phyloP scores from a whole-genome alignment of 2,797 vertebrate species.

The Chanos chanos region DNA sequence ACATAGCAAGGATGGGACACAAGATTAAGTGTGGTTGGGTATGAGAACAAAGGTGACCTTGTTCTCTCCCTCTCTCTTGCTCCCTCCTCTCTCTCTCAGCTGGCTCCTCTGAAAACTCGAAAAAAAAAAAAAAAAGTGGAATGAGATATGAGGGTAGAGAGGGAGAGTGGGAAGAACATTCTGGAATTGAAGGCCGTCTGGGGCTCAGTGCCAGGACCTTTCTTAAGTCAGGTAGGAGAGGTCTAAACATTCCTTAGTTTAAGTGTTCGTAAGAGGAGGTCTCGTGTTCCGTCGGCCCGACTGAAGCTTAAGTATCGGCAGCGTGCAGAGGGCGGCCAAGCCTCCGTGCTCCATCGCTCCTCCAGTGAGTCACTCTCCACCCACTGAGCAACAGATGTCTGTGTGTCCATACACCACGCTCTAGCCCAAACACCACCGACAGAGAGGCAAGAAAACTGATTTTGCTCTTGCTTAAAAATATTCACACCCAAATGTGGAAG shows the following conservation, averaged over 20 bases:
- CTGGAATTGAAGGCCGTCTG: background rate
- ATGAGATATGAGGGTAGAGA: background rate
- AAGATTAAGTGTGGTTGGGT: no score
- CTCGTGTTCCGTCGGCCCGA: no score
- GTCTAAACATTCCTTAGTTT: no score
- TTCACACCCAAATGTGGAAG: no score
- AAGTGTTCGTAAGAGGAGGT: no score
- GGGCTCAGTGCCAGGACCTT: background rate
- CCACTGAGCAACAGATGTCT: slow-evolving; percentile 69
- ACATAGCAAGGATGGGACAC: no score
- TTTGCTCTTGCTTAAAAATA: no score
- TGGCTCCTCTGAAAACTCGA: background rate
- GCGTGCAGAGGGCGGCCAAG: slow-evolving; percentile 4
- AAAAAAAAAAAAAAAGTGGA: no score
- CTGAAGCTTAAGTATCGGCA: background rate
- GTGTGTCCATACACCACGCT: slow-evolving; percentile 38
- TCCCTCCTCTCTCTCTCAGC: background rate
- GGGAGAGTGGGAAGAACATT: background rate
- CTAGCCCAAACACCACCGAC: background rate
- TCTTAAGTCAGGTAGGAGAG: background rate
- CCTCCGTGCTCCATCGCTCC: slow-evolving; percentile 44
- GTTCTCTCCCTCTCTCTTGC: background rate
- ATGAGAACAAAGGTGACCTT: background rate
- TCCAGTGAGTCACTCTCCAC: slow-evolving; percentile 58
- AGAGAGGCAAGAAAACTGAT: no score